A percentile compares a stretch with the other conserved stretches of the same genome.
Conservation (phyloP, 1,140 invertebrate species). For the Camponotus pennsylvanicus region DNA sequence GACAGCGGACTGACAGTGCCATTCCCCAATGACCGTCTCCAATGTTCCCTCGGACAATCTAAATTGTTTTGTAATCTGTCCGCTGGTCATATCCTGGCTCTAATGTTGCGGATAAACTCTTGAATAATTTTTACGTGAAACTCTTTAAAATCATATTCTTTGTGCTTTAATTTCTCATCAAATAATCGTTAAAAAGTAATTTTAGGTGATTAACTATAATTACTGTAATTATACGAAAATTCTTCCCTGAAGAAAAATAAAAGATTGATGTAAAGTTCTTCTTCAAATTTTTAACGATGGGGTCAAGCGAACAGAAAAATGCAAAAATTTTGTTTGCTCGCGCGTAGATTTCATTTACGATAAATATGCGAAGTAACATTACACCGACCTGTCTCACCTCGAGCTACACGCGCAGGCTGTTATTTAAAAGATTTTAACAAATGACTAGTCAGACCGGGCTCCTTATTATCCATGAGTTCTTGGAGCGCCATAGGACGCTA, state of each 20-base stretch:
- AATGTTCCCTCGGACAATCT: slow-evolving; percentile 51
- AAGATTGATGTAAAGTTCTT: neutral
- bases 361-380: slow-evolving; percentile 52
- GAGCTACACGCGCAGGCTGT: slow-evolving; percentile 47
- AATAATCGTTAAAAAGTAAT: neutral
- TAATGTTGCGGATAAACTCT: neutral
- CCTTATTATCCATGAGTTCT: slow-evolving; percentile 73
- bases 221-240: neutral
- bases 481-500: slow-evolving; percentile 69
- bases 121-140: neutral
- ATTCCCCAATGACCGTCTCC: slow-evolving; percentile 21
- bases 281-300: neutral
- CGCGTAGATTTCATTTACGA: slow-evolving; percentile 47
- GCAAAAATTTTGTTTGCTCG: slow-evolving; percentile 11
- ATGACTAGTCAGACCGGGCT: slow-evolving; percentile 44
- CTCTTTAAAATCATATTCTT: neutral
- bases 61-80: slow-evolving; percentile 67
- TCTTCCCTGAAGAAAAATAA: neutral
- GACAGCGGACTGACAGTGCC: slow-evolving; percentile 66
- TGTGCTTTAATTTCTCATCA: neutral
- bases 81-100: slow-evolving; percentile 52
- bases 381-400: slow-evolving; percentile 58
- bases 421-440: slow-evolving; percentile 67
- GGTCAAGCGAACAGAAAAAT: neutral
- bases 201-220: neutral